These are phyloP conservation scores for Drosophila pachea DNA, from an alignment of 1,140 invertebrate genomes.

Conservation along the genomic window DNA sequence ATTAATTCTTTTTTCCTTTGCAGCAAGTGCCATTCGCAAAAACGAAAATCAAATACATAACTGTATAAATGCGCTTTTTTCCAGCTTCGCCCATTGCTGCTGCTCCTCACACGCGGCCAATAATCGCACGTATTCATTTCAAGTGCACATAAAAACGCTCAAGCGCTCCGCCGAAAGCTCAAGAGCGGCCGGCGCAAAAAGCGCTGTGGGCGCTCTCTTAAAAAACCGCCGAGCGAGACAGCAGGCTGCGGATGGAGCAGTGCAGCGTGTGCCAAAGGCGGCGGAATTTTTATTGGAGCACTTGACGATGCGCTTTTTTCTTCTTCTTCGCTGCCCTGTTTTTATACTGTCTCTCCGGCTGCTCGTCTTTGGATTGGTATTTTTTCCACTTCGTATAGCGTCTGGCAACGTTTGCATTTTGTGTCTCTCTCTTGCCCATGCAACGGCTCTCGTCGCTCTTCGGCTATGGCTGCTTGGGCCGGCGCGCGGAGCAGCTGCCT, in stretches of 20 bases:
- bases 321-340: conserved; percentile 14
- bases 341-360: conserved; percentile 37
- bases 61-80: conserved; percentile 42
- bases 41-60: conserved; percentile 54
- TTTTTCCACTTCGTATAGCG: conserved; percentile 33
- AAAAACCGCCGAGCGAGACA: conserved; percentile 42
- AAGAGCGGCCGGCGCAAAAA: conserved; percentile 57
- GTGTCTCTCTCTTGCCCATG: neutral
- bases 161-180: conserved; percentile 37
- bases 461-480: conserved; percentile 18
- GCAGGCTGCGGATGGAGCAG: conserved; percentile 36
- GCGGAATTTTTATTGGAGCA: conserved; percentile 76
- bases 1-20: conserved; percentile 48
- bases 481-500: conserved; percentile 8
- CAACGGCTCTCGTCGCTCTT: conserved; percentile 15
- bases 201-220: conserved; percentile 53
- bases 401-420: conserved; percentile 28
- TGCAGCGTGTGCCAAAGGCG: conserved; percentile 60
- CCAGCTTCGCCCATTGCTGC: conserved; percentile 20
- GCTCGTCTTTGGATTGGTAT: conserved; percentile 70
- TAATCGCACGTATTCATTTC: conserved; percentile 75
- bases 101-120: conserved; percentile 40
- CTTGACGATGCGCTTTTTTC: conserved; percentile 56
- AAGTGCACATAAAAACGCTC: conserved; percentile 70
- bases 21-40: conserved; percentile 41